Conservation (phyloP, 92 coral and sea anemone species). For the Desmophyllum pertusum region DNA sequence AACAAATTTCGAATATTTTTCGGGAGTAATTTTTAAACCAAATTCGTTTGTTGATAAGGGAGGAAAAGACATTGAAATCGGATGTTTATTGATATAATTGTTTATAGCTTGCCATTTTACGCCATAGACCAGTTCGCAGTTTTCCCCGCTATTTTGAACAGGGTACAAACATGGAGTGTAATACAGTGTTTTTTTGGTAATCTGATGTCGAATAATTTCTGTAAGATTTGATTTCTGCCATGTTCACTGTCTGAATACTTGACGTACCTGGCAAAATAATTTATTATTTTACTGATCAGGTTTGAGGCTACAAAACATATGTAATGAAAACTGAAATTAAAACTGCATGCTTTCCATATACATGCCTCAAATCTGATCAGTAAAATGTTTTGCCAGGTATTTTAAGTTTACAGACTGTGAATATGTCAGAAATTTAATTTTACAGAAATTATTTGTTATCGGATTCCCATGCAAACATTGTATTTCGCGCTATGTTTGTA, state of each 20-base stretch:
- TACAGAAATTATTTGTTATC: neutral
- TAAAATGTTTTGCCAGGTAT: neutral
- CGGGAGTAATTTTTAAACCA: no score
- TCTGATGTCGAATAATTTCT: neutral
- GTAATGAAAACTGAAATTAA: neutral
- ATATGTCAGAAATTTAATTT: neutral
- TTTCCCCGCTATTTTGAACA: neutral
- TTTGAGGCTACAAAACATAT: neutral
- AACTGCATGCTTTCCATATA: neutral
- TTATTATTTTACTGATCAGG: neutral
- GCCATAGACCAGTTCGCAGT: neutral
- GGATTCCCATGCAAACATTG: neutral
- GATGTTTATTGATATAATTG: no score
- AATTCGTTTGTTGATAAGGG: no score
- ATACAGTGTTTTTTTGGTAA: neutral
- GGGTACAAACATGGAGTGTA: neutral
- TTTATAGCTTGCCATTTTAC: no score
- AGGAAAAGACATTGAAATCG: no score
- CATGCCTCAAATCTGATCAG: neutral
- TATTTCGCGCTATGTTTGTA: neutral
- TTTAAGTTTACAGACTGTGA: neutral
- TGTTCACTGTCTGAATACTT: neutral
- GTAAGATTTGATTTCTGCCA: neutral
- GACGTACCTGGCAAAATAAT: neutral
- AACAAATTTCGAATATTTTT: no score